phyloP scores from a whole-genome alignment of 2,888 invertebrate genomes.

The Acanthosepion pharaonis region DNA sequence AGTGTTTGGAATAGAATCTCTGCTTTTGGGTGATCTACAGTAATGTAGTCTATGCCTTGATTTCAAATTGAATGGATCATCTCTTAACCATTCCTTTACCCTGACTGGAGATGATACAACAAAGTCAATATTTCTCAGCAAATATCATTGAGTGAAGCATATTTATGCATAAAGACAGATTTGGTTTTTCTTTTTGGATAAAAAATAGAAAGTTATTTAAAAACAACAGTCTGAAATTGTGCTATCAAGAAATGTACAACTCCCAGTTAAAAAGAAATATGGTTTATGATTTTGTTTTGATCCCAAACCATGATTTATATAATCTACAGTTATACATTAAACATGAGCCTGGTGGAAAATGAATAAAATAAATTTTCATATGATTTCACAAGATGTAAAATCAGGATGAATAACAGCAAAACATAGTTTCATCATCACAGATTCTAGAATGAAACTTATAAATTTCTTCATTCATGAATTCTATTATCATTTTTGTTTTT shows the following conservation, averaged over 20 bases:
- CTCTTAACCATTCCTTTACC: neutral
- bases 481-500: too few relatives aligned
- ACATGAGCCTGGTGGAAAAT: neutral
- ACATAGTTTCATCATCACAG: slow-evolving; percentile 4
- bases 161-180: neutral
- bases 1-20: too few relatives aligned
- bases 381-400: neutral
- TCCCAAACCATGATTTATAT: neutral
- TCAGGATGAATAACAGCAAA: neutral
- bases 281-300: neutral
- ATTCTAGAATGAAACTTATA: neutral
- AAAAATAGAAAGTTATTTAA: neutral
- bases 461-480: neutral
- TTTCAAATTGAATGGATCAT: neutral
- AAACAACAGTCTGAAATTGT: neutral
- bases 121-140: neutral
- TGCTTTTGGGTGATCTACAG: too few relatives aligned
- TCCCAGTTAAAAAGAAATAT: neutral
- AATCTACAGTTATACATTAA: neutral
- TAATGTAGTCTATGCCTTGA: neutral
- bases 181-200: neutral
- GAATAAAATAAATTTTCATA: neutral
- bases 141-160: neutral
- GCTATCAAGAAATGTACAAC: neutral
- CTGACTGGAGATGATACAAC: neutral